phyloP scores from a whole-genome alignment of 2,113 vertebrate species.

The Pseudopodoces humilis region DNA sequence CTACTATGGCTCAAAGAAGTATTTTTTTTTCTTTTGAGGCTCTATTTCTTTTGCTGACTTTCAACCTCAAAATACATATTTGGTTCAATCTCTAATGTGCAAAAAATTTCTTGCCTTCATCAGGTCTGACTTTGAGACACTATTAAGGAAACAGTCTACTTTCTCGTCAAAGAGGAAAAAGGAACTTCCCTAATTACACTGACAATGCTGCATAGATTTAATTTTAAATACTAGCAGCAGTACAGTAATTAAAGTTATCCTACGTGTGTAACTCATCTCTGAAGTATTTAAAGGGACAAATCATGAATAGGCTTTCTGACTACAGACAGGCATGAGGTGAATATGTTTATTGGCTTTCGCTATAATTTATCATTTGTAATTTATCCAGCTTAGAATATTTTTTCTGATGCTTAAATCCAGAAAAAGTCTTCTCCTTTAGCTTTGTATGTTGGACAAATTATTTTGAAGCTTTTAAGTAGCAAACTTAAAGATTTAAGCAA shows the following conservation, averaged over 20 bases:
- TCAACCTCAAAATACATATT: not conserved
- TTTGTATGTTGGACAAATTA: not conserved
- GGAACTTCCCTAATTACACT: not conserved
- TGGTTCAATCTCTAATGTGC: not conserved
- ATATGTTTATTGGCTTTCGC: not conserved
- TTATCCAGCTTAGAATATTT: not conserved
- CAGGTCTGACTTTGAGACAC: not conserved
- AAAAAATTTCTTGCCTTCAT: not conserved
- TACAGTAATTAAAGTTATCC: not conserved
- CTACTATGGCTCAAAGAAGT: not conserved
- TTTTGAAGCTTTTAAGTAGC: not conserved
- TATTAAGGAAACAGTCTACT: not conserved
- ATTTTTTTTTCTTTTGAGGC: constrained; percentile 2
- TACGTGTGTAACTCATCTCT: not conserved
- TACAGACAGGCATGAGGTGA: not conserved
- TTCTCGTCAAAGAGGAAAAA: not conserved
- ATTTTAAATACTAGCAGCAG: not conserved
- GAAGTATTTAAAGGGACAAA: constrained; percentile 11
- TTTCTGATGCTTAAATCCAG: not conserved
- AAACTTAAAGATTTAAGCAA: not conserved
- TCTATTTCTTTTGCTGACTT: constrained; percentile 5
- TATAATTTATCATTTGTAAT: not conserved
- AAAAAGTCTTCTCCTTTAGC: not conserved
- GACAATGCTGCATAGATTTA: not conserved
- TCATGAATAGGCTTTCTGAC: not conserved